Evolutionary conservation across 1,140 invertebrate species (phyloP).

Genomic region (Octopus bimaculoides): DNA sequence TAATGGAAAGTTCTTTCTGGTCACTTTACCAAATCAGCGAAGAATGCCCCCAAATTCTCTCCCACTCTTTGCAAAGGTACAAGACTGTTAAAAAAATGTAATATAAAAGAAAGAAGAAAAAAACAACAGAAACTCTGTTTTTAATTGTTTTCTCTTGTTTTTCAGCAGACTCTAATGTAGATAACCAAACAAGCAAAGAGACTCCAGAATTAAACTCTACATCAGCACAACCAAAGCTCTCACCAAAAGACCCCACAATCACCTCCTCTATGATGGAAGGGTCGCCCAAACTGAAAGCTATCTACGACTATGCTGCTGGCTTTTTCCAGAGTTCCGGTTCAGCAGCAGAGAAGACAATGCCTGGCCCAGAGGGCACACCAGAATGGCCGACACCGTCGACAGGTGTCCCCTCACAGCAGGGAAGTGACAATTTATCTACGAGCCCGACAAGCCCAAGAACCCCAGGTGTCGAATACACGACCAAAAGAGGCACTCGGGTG

Average conservation of each 20-base stretch:
- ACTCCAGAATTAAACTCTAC: too few relatives aligned
- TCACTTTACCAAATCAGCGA: too few relatives aligned
- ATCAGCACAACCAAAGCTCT: neutral
- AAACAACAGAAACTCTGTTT: too few relatives aligned
- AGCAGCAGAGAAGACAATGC: neutral
- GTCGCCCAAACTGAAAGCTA: constrained; percentile 40
- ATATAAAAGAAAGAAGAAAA: too few relatives aligned
- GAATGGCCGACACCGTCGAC: neutral
- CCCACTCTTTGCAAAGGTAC: too few relatives aligned
- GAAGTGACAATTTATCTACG: neutral
- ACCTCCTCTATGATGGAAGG: constrained; percentile 6
- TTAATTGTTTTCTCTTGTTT: too few relatives aligned
- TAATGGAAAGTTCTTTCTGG: too few relatives aligned
- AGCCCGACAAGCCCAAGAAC: neutral
- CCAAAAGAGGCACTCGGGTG: neutral
- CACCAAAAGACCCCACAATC: neutral
- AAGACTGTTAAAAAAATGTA: too few relatives aligned
- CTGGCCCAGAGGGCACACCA: neutral
- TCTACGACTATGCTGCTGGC: constrained; percentile 59
- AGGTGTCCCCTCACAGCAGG: neutral
- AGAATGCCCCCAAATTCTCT: too few relatives aligned
- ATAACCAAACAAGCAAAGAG: too few relatives aligned
- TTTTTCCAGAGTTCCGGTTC: constrained; percentile 45
- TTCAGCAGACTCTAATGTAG: too few relatives aligned
- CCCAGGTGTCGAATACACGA: constrained; percentile 9